phyloP scores from a whole-genome alignment of 2,797 vertebrate species.

The Protosalanx chinensis region DNA sequence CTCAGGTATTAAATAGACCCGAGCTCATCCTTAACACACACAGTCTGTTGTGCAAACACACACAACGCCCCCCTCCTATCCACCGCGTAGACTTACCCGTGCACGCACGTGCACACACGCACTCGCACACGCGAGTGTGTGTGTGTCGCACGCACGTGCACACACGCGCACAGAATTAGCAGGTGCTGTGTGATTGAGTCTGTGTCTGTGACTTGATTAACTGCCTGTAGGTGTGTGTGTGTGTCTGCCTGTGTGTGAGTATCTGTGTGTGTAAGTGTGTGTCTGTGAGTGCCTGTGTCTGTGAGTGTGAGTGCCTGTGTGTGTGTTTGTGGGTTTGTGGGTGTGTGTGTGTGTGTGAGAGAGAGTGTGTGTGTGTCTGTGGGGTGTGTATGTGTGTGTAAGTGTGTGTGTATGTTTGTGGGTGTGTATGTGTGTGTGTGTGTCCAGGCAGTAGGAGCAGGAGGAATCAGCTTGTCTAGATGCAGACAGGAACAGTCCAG shows the following conservation, averaged over 20 bases:
- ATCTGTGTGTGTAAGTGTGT: neutral
- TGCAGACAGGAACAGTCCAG: too few relatives aligned
- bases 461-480: too few relatives aligned
- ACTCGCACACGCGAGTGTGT: too few relatives aligned
- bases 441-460: too few relatives aligned
- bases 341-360: neutral
- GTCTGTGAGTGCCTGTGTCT: neutral
- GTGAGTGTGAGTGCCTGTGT: neutral
- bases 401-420: too few relatives aligned
- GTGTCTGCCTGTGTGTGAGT: neutral
- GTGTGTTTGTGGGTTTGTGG: neutral
- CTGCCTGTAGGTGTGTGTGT: neutral
- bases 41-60: constrained; percentile 4
- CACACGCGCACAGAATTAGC: constrained; percentile 9
- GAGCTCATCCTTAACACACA: neutral
- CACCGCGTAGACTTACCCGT: too few relatives aligned
- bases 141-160: too few relatives aligned
- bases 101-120: neutral
- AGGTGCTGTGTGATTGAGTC: neutral
- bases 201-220: neutral
- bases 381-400: too few relatives aligned
- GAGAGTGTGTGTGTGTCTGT: too few relatives aligned
- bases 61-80: neutral
- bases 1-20: neutral
- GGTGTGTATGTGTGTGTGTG: neutral